Percentiles rank a stretch among this genome's conserved stretches.
These are phyloP conservation scores for Cyprinodon tularosa DNA, from an alignment of 2,113 vertebrate genomes.

Conservation along the genomic window DNA sequence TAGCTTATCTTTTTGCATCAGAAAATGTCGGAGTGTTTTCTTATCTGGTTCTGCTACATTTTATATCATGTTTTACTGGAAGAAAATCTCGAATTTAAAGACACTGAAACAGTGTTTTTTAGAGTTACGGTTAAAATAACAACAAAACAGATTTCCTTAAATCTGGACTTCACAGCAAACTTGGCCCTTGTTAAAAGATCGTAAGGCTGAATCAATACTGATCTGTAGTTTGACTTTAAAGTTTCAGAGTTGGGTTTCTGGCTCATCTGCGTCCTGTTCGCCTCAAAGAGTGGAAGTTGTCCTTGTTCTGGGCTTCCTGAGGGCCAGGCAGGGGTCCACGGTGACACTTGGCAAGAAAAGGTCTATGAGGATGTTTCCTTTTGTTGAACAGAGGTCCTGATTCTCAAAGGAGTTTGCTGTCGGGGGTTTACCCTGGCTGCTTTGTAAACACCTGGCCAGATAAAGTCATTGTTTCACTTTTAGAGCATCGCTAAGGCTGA, in stretches of 20 bases:
- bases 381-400: conserved; percentile 54
- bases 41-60: conserved; percentile 28
- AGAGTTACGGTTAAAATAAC: neutral
- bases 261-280: conserved; percentile 71
- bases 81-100: conserved; percentile 14
- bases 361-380: conserved; percentile 64
- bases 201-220: conserved; percentile 3
- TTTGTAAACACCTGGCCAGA: conserved; percentile 65
- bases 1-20: conserved; percentile 27
- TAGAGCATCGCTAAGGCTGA: conserved; percentile 20
- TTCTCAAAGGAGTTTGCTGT: conserved; percentile 47
- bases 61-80: conserved; percentile 25
- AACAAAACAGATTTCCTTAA: neutral
- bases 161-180: neutral
- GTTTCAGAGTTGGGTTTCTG: conserved; percentile 42
- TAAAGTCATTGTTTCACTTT: conserved; percentile 60
- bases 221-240: conserved; percentile 1
- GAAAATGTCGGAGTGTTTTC: conserved; percentile 21
- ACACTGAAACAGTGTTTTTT: conserved; percentile 17
- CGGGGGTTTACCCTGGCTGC: conserved; percentile 40
- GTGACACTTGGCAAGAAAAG: conserved; percentile 27
- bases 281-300: conserved; percentile 63
- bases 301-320: conserved; percentile 71
- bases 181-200: neutral
- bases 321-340: conserved; percentile 47